Percentiles rank a stretch among this genome's conserved stretches.
These are phyloP conservation scores for Drosophila ficusphila DNA, from an alignment of 1,140 invertebrate genomes.

Conservation along the genomic window DNA sequence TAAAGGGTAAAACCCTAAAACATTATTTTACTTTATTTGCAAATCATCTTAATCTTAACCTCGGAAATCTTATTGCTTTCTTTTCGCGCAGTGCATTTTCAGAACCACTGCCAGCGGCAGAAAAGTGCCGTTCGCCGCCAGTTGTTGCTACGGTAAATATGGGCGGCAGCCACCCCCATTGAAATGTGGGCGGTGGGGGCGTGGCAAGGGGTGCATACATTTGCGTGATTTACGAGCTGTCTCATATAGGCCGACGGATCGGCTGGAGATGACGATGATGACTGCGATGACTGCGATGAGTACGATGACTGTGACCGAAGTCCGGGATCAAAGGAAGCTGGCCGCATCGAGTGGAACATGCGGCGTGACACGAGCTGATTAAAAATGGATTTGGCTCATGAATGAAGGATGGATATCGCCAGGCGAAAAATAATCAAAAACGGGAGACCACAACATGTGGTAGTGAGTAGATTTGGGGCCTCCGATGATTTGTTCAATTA, in stretches of 20 bases:
- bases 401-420: background rate
- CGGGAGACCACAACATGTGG: too few species aligned
- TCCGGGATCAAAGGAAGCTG: slow-evolving; percentile 12
- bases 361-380: slow-evolving; percentile 24
- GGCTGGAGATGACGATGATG: slow-evolving; percentile 10
- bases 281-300: slow-evolving; percentile 5
- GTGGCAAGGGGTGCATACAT: slow-evolving; percentile 73
- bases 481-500: too few species aligned
- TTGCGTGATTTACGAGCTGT: slow-evolving; percentile 80
- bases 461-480: too few species aligned
- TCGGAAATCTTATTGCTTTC: too few species aligned
- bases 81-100: slow-evolving; percentile 14
- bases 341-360: slow-evolving; percentile 1
- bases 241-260: slow-evolving; percentile 54
- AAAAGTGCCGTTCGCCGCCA: slow-evolving; percentile 38
- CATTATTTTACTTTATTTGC: too few species aligned
- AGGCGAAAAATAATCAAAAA: too few species aligned
- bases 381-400: background rate
- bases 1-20: too few species aligned
- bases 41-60: too few species aligned
- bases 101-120: slow-evolving; percentile 55
- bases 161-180: slow-evolving; percentile 8
- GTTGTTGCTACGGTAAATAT: slow-evolving; percentile 50
- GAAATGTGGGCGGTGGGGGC: slow-evolving; percentile 13
- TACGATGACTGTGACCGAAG: slow-evolving; percentile 27